Percentiles rank a stretch among this genome's conserved stretches.
Conservation (phyloP, 2,888 invertebrate species). For the Heptascelio sp. region DNA sequence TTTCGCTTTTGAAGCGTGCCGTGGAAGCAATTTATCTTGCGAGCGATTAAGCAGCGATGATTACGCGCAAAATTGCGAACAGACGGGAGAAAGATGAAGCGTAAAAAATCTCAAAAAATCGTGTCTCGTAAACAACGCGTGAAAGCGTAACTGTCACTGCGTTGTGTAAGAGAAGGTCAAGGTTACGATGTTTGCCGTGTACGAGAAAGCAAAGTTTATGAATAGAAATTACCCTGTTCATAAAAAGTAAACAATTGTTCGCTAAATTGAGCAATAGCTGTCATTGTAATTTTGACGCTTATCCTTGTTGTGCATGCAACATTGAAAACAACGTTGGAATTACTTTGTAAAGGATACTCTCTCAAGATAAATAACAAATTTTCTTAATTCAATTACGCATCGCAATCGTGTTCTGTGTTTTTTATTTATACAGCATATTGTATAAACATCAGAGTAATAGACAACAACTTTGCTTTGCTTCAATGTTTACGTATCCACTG, state of each 20-base stretch:
- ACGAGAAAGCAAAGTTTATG: slow-evolving; percentile 57
- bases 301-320: no score
- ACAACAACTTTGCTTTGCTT: no score
- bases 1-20: no score
- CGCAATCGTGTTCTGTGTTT: no score
- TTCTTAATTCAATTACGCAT: no score
- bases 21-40: slow-evolving; percentile 36
- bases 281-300: no score
- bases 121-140: slow-evolving; percentile 35
- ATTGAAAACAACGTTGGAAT: no score
- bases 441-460: no score
- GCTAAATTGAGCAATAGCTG: slow-evolving; percentile 29
- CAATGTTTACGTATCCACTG: no score
- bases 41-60: slow-evolving; percentile 20
- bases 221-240: slow-evolving; percentile 54
- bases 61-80: slow-evolving; percentile 21
- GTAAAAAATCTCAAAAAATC: slow-evolving; percentile 23
- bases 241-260: slow-evolving; percentile 45
- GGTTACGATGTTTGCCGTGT: slow-evolving; percentile 56
- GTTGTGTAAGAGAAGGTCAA: slow-evolving; percentile 72
- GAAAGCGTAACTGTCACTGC: slow-evolving; percentile 60
- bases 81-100: background rate
- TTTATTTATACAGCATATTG: no score
- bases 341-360: no score
- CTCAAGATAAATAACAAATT: no score